phyloP scores from a whole-genome alignment of 37 sponge, comb jelly and placozoan species.

The Bolinopsis microptera region DNA sequence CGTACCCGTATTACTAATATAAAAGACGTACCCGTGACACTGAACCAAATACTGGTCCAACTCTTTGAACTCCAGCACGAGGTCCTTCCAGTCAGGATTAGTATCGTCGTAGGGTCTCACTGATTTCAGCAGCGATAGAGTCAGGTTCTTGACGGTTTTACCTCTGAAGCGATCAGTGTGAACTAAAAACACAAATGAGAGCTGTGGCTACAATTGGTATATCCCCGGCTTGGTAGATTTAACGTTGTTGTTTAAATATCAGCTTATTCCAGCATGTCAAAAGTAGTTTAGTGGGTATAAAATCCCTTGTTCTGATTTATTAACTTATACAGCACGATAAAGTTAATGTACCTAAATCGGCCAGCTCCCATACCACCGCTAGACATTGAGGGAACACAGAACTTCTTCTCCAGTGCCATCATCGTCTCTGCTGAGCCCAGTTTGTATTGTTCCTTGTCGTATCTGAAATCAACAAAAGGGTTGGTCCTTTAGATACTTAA shows the following conservation, averaged over 20 bases:
- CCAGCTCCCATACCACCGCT: conserved; percentile 21
- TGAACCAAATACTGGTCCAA: conserved; percentile 36
- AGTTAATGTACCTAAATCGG: conserved; percentile 30
- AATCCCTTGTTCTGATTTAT: no score
- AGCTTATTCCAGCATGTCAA: no score
- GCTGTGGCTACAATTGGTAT: no score
- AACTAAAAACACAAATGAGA: background rate
- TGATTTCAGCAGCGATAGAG: conserved; percentile 42
- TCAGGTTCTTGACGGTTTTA: conserved; percentile 54
- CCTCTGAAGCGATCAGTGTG: background rate
- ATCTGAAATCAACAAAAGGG: background rate
- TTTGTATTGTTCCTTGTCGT: conserved; percentile 65
- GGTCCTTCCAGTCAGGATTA: conserved; percentile 52
- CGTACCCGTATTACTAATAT: no score
- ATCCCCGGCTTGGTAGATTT: no score
- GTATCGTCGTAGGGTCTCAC: conserved; percentile 62
- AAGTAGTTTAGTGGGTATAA: no score
- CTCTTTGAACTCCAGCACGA: conserved; percentile 11
- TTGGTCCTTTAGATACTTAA: no score
- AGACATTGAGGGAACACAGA: background rate
- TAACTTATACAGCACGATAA: no score
- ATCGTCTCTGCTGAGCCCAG: conserved; percentile 54
- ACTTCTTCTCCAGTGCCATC: conserved; percentile 66
- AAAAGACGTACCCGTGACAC: conserved; percentile 59
- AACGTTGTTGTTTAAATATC: no score